Evolutionary conservation across 1,140 invertebrate species (phyloP).

Genomic region (Drosophila tropicalis): DNA sequence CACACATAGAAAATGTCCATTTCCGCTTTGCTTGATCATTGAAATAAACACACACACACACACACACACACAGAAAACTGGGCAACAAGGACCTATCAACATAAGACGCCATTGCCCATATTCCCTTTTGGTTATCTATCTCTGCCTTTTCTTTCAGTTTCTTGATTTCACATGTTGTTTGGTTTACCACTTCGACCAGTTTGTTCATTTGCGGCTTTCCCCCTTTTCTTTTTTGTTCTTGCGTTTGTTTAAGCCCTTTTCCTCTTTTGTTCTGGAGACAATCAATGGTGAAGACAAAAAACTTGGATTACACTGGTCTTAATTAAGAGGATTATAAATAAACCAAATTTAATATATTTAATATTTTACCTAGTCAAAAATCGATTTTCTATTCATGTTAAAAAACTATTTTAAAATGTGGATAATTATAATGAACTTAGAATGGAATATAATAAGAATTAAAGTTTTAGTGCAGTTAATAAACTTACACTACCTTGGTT

Average conservation of each 20-base stretch:
- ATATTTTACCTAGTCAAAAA: not conserved
- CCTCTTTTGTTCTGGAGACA: constrained; percentile 40
- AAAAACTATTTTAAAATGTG: not conserved
- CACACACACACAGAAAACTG: not conserved
- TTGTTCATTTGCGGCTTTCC: constrained; percentile 28
- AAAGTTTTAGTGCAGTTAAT: too few relatives aligned
- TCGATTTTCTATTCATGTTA: not conserved
- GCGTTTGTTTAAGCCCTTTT: constrained; percentile 16
- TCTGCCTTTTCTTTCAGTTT: constrained; percentile 28
- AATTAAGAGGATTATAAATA: not conserved
- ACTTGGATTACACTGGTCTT: constrained; percentile 22
- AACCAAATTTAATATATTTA: not conserved
- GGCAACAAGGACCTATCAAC: constrained; percentile 6
- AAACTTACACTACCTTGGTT: not conserved
- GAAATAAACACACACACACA: constrained; percentile 34
- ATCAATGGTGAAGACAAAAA: constrained; percentile 13
- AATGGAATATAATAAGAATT: too few relatives aligned
- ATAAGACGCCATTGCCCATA: constrained; percentile 38
- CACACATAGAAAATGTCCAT: constrained; percentile 25
- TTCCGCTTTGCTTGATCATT: constrained; percentile 61
- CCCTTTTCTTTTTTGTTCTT: constrained; percentile 12
- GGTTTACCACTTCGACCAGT: constrained; percentile 47
- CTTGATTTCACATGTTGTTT: constrained; percentile 40
- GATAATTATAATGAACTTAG: too few relatives aligned
- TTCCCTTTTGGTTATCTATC: constrained; percentile 34